Evolutionary conservation across 2,797 vertebrate species (phyloP), one percentile per base, ranked within the genome.

Genomic region (Chrysocyon brachyurus): DNA sequence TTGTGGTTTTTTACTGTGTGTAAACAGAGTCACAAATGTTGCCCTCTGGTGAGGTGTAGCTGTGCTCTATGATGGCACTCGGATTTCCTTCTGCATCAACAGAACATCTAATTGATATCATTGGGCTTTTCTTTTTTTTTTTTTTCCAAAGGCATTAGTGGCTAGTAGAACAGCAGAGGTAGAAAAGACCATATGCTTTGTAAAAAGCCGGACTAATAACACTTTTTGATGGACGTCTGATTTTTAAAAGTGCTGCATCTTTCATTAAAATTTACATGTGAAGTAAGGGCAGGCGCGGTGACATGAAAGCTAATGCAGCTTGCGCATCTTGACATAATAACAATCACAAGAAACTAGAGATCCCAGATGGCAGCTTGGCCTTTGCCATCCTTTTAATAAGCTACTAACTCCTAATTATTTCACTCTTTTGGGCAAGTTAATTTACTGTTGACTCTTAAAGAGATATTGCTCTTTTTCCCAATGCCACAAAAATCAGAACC

Each of bases 341-440:
- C 99, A 99, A 99, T 99, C 98, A 97, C 97, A 98, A 98, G 98
- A 98, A 98, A 98, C 98, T 94, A 97, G 98, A 99, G 98, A 98
- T 99, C 99, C 99, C 99, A 99, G 99, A 99, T 99, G 99, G 99
- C 99, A 98, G 98, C 98, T 99, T 99, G 99, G 98, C 99, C 99
- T 99, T 98, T 99, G 99, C 98, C 98, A 99, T 99, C 98, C 98
- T 99, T 99, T 99, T 99, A 99, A 99, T 99, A 99, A 99, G 98
- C 99, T 99, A 99, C 99, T 99, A 99, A 99, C 98, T 98, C 98
- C 99, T 99, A 99, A 99, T 99, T 99, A 99, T 99, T 99, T 98
- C 98, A 98, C 98, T 98, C 98, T 99, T 99, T 98, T 63, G 98
- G 99, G 98, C 98, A 98, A 99, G 98, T 98, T 99, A 99, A 99